These are phyloP conservation scores for Perca schrenkii DNA, from an alignment of 2,113 vertebrate genomes.

Conservation along the genomic window DNA sequence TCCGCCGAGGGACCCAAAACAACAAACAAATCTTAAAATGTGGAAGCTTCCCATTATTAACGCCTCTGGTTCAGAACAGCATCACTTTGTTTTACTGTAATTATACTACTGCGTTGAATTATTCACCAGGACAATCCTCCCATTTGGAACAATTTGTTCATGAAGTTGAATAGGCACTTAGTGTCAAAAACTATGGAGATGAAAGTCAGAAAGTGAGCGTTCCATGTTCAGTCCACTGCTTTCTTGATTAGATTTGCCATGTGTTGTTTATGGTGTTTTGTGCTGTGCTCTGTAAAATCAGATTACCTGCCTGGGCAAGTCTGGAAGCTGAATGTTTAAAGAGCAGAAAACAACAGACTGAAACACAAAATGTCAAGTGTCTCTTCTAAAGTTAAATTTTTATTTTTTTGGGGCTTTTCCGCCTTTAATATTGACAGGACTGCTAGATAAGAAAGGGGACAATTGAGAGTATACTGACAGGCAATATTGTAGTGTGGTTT, in stretches of 20 bases:
- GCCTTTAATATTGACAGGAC: no score
- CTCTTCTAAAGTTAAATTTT: no score
- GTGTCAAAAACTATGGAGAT: not conserved
- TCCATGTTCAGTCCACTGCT: conserved; percentile 2
- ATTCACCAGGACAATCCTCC: not conserved
- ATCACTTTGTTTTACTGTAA: not conserved
- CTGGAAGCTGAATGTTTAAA: not conserved
- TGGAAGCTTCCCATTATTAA: not conserved
- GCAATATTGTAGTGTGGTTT: no score
- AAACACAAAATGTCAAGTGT: not conserved
- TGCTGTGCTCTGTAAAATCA: not conserved
- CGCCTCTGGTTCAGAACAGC: not conserved
- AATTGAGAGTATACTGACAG: no score
- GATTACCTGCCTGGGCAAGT: not conserved
- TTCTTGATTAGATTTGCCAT: not conserved
- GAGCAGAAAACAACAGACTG: not conserved
- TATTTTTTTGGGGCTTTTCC: no score
- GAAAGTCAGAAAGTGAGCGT: not conserved
- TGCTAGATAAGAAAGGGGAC: no score
- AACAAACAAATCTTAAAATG: not conserved
- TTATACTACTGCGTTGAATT: not conserved
- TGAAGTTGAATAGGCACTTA: not conserved
- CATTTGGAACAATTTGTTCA: conserved; percentile 6
- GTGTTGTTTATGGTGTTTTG: conserved; percentile 8
- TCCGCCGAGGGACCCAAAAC: not conserved